phyloP scores from a whole-genome alignment of 2,888 invertebrate genomes.

The Neoscelio sp. region DNA sequence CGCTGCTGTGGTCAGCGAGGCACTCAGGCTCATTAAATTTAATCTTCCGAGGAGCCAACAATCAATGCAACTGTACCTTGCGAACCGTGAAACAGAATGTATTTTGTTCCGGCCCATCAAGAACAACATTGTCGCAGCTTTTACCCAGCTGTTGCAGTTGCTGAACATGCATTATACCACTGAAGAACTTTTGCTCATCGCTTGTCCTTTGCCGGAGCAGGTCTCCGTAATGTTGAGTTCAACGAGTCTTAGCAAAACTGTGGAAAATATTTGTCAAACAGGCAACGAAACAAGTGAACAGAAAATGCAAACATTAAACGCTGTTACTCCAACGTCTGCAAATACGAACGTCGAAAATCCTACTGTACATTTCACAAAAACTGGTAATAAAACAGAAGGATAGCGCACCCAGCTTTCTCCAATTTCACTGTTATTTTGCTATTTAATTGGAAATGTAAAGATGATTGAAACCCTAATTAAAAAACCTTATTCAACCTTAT shows the following conservation, averaged over 20 bases:
- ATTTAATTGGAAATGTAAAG: no score
- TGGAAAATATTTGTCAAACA: slow-evolving; percentile 26
- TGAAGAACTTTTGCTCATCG: slow-evolving; percentile 93
- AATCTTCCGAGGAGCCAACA: slow-evolving; percentile 92
- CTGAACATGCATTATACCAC: slow-evolving; percentile 90
- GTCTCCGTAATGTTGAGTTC: slow-evolving; percentile 94
- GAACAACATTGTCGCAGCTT: slow-evolving; percentile 95
- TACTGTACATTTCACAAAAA: not conserved
- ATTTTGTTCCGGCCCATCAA: slow-evolving; percentile 97
- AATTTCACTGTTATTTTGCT: no score
- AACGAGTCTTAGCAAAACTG: slow-evolving; percentile 84
- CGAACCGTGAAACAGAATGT: slow-evolving; percentile 98
- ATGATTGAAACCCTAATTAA: no score
- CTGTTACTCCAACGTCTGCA: not conserved
- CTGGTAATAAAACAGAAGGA: not conserved
- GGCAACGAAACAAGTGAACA: slow-evolving; percentile 9
- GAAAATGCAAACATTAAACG: slow-evolving; percentile 11
- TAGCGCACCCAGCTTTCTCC: no score
- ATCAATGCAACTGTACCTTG: slow-evolving; percentile 97
- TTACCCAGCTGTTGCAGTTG: slow-evolving; percentile 92
- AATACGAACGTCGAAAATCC: not conserved
- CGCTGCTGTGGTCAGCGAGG: slow-evolving; percentile 89
- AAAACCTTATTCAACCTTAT: no score
- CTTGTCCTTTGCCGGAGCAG: slow-evolving; percentile 97
- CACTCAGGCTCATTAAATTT: slow-evolving; percentile 91